phyloP scores from a whole-genome alignment of 2,113 vertebrate species.

The Salvelinus sp. region DNA sequence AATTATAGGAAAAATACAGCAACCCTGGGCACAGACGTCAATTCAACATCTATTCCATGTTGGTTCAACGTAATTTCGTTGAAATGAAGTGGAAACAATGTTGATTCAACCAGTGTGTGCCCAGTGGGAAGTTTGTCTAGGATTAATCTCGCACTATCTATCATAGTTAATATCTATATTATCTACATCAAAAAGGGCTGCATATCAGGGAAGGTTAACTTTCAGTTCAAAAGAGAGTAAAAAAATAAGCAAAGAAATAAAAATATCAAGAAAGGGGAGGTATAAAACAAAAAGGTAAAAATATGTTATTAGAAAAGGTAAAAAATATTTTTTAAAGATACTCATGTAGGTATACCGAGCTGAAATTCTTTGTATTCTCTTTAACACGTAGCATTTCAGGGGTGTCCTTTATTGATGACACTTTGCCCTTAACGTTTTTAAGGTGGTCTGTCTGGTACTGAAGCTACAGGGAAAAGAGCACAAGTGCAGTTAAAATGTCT shows the following conservation, averaged over 20 bases:
- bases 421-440: constrained; percentile 93
- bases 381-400: constrained; percentile 99
- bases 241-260: constrained; percentile 24
- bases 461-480: constrained; percentile 82
- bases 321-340: constrained; percentile 30
- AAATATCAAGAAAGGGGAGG: constrained; percentile 3
- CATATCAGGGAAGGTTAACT: constrained; percentile 34
- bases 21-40: neutral
- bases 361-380: constrained; percentile 99
- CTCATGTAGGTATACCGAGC: constrained; percentile 84
- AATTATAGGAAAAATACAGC: neutral
- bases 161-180: constrained; percentile 30
- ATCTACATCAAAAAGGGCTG: constrained; percentile 34
- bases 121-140: neutral
- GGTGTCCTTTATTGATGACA: constrained; percentile 91
- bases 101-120: no score
- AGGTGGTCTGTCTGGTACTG: constrained; percentile 94
- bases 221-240: constrained; percentile 10
- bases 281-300: constrained; percentile 57
- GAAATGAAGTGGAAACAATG: no score
- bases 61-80: no score
- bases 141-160: constrained; percentile 47
- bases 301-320: constrained; percentile 67
- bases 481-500: constrained; percentile 66
- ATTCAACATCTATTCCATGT: no score